These are phyloP conservation scores for Clarias batrachus DNA, from an alignment of 2,113 vertebrate species.

Conservation along the genomic window DNA sequence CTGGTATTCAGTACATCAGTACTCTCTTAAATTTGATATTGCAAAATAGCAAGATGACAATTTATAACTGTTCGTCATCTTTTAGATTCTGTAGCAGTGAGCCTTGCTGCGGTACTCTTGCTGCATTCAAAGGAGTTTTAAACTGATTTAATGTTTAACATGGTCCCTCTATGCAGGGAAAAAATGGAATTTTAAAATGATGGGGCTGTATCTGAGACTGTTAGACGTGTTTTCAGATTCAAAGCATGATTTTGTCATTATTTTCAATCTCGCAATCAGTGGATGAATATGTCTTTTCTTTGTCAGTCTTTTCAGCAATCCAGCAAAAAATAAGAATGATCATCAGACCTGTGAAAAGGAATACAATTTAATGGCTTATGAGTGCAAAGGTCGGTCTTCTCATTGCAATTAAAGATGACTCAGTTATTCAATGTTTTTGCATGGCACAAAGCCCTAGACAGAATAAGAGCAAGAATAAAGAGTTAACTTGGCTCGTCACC, in stretches of 20 bases:
- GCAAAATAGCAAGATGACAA: neutral
- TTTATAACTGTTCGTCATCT: neutral
- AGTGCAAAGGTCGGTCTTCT: conserved; percentile 10
- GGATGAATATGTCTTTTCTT: neutral
- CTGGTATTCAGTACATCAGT: too few relatives aligned
- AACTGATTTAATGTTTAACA: neutral
- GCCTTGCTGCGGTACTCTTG: neutral
- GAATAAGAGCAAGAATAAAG: neutral
- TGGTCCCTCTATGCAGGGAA: neutral
- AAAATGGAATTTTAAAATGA: neutral
- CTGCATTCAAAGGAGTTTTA: neutral
- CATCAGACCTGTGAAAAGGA: neutral
- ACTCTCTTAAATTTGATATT: neutral
- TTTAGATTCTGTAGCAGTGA: neutral
- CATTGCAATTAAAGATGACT: neutral
- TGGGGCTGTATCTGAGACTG: neutral
- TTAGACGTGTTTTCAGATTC: neutral
- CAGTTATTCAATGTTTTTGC: neutral
- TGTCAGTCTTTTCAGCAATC: neutral
- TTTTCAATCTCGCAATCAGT: neutral
- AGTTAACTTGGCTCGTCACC: neutral
- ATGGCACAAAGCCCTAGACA: neutral
- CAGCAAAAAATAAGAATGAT: neutral
- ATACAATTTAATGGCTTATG: neutral
- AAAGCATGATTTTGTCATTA: neutral